Conservation (phyloP, 1,140 invertebrate genomes). For the Drosophila santomea region DNA sequence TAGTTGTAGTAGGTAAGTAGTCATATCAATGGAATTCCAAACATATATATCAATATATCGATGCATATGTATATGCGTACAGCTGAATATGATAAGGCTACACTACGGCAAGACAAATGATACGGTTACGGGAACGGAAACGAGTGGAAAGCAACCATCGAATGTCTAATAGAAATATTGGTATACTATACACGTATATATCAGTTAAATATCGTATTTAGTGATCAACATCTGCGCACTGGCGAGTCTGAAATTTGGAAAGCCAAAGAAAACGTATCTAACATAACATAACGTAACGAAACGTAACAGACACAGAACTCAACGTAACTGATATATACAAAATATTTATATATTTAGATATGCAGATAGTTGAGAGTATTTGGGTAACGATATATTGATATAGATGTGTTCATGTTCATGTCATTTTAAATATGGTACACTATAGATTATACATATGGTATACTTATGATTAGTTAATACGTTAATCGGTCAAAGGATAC, state of each 20-base stretch:
- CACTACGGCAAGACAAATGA: conserved; percentile 74
- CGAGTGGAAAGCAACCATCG: conserved; percentile 8
- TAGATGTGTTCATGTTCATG: conserved; percentile 33
- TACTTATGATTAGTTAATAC: conserved; percentile 43
- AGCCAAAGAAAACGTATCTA: background rate
- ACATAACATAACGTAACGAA: conserved; percentile 13
- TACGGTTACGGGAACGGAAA: conserved; percentile 28
- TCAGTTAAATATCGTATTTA: conserved; percentile 4
- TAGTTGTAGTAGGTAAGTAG: conserved; percentile 29
- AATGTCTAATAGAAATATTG: conserved; percentile 2
- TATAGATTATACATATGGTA: conserved; percentile 52
- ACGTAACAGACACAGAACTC: conserved; percentile 37
- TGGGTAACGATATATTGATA: conserved; percentile 38
- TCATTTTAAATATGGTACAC: conserved; percentile 50
- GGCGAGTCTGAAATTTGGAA: background rate
- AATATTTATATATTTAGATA: conserved; percentile 12
- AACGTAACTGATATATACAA: conserved; percentile 23
- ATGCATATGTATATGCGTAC: conserved; percentile 21
- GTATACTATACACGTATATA: conserved; percentile 8
- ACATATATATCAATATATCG: conserved; percentile 49
- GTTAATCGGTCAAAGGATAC: conserved; percentile 57
- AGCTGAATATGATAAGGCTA: conserved; percentile 42
- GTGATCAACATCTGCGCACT: background rate
- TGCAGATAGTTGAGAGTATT: conserved; percentile 20
- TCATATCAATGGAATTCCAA: conserved; percentile 49